Evolutionary conservation across 2,797 vertebrate species (phyloP).

Genomic region (Phalloptychus januarius): DNA sequence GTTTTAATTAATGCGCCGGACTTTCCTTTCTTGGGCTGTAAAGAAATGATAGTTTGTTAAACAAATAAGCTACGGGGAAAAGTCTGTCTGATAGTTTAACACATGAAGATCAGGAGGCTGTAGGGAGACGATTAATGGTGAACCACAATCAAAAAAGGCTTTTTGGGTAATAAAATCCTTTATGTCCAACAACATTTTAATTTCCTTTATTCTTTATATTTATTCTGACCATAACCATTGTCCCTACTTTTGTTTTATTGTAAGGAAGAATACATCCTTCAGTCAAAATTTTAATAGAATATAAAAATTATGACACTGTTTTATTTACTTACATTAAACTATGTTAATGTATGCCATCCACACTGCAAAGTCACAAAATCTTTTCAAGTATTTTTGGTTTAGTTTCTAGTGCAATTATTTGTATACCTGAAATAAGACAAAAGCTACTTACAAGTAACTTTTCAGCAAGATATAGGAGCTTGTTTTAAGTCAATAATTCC

Average conservation of each 20-base stretch:
- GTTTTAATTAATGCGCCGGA: constrained; percentile 60
- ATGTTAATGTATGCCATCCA: not conserved
- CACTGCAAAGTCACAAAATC: too few relatives aligned
- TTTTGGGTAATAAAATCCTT: constrained; percentile 23
- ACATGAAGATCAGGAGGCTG: constrained; percentile 36
- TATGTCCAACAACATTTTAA: not conserved
- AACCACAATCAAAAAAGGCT: constrained; percentile 17
- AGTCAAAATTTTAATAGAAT: not conserved
- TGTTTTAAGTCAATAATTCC: too few relatives aligned
- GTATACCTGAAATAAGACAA: too few relatives aligned
- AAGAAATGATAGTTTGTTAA: constrained; percentile 30
- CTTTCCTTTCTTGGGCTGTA: constrained; percentile 40
- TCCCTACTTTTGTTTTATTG: not conserved
- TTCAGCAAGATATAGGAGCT: too few relatives aligned
- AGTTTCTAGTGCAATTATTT: too few relatives aligned
- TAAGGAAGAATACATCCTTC: not conserved
- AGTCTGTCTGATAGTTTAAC: constrained; percentile 44
- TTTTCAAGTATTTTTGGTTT: too few relatives aligned
- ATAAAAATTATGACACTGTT: not conserved
- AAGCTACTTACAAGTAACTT: too few relatives aligned
- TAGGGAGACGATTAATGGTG: constrained; percentile 26
- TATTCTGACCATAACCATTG: not conserved
- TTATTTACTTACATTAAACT: not conserved
- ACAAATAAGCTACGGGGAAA: constrained; percentile 8
- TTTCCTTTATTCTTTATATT: not conserved